Conservation (phyloP, 37 sponge, comb jelly and placozoan species). For the Aplysina aerophoba region DNA sequence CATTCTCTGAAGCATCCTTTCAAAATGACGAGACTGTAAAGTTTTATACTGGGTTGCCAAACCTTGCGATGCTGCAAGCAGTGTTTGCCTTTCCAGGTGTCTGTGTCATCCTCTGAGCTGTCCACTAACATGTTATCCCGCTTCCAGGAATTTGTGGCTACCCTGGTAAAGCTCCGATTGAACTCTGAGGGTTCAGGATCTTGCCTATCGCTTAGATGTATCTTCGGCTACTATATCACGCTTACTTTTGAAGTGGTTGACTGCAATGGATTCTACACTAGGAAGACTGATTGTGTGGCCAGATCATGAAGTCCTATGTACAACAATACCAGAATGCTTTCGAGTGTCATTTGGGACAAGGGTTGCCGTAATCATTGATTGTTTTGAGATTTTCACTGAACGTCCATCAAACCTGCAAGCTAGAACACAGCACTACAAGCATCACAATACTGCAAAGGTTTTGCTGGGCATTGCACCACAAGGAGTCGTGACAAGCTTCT, state of each 20-base stretch:
- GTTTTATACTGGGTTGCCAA: slow-evolving; percentile 9
- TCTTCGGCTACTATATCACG: slow-evolving; percentile 43
- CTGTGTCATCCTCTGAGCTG: not conserved
- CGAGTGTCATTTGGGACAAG: slow-evolving; percentile 40
- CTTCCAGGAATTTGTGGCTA: slow-evolving; percentile 61
- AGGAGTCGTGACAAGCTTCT: slow-evolving; percentile 76
- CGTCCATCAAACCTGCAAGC: slow-evolving; percentile 55
- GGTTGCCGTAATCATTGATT: slow-evolving; percentile 67
- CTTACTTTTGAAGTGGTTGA: slow-evolving; percentile 39
- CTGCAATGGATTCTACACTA: slow-evolving; percentile 28
- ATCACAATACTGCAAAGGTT: slow-evolving; percentile 71
- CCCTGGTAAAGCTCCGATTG: slow-evolving; percentile 49
- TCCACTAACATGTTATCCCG: slow-evolving; percentile 34
- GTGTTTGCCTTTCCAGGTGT: not conserved
- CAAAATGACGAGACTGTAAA: not conserved
- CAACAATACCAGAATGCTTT: slow-evolving; percentile 67
- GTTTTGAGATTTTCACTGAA: slow-evolving; percentile 74
- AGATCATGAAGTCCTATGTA: slow-evolving; percentile 47
- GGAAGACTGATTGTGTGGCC: slow-evolving; percentile 65
- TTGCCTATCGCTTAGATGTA: slow-evolving; percentile 65
- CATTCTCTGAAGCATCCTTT: not conserved
- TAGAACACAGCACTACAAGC: slow-evolving; percentile 51
- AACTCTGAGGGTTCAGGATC: slow-evolving; percentile 38
- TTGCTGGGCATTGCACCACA: slow-evolving; percentile 71
- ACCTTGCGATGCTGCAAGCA: not conserved